Evolutionary conservation across 2,113 vertebrate genomes (phyloP).

Genomic region (Lophochroa leadbeateri): DNA sequence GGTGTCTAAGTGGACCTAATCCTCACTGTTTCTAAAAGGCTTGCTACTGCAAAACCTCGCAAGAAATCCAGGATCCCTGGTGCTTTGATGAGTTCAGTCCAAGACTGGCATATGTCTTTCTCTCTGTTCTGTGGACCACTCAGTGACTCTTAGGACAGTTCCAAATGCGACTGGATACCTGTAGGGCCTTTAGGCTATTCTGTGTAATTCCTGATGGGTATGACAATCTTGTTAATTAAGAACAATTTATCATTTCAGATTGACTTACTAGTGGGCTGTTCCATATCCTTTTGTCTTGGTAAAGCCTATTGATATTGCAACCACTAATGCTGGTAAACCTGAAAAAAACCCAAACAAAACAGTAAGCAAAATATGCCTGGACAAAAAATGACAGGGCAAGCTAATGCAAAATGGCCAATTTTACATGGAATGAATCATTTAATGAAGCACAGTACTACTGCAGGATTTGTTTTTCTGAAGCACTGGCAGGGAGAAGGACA

Average conservation of each 20-base stretch:
- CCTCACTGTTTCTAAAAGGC: not conserved
- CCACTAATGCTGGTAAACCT: conserved; percentile 97
- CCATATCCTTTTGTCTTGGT: conserved; percentile 99
- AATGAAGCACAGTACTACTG: not conserved
- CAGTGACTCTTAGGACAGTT: not conserved
- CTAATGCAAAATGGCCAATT: not conserved
- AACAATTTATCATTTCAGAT: conserved; percentile 46
- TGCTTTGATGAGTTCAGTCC: not conserved
- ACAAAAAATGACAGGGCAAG: not conserved
- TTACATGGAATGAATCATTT: conserved; percentile 8
- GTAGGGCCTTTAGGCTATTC: not conserved
- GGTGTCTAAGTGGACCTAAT: not conserved
- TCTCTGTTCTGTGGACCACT: not conserved
- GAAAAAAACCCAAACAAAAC: conserved; percentile 33
- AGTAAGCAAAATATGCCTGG: not conserved
- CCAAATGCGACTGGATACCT: not conserved
- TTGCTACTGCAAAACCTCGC: not conserved
- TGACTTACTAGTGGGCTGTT: conserved; percentile 95
- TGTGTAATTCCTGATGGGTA: not conserved
- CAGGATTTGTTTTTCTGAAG: conserved; percentile 20
- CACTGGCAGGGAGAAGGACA: not conserved
- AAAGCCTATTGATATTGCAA: conserved; percentile 98
- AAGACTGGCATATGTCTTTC: not conserved
- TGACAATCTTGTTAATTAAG: not conserved
- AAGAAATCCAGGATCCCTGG: not conserved